phyloP scores from a whole-genome alignment of 2,888 invertebrate genomes.

The Salpingus planirostris region DNA sequence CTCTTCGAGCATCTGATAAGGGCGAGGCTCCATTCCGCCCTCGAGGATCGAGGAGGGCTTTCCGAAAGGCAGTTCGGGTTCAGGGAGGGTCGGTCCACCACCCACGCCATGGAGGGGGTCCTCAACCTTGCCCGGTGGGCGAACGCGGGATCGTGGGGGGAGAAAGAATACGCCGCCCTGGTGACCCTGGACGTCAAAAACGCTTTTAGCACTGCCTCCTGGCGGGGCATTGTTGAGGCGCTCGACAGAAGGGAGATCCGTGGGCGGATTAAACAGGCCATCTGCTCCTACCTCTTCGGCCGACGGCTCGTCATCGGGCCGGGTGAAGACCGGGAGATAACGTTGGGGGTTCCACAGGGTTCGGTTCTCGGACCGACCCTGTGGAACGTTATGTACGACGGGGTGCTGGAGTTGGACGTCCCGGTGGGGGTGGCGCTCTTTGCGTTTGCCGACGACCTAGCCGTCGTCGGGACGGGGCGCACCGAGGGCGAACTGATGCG shows the following conservation, averaged over 20 bases:
- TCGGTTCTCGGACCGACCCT: neutral
- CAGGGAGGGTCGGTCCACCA: neutral
- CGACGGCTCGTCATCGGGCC: neutral
- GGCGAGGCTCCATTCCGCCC: neutral
- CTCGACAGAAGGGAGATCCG: neutral
- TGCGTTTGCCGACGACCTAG: neutral
- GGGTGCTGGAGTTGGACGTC: neutral
- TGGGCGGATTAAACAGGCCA: neutral
- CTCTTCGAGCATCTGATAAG: neutral
- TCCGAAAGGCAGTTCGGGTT: constrained; percentile 2
- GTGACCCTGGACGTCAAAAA: constrained; percentile 1
- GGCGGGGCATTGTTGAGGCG: constrained; percentile 1
- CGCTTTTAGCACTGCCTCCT: constrained; percentile 2
- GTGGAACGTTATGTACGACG: neutral
- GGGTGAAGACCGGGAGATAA: neutral
- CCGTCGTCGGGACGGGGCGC: neutral
- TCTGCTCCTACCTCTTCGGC: neutral
- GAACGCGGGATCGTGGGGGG: neutral
- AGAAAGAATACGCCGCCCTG: neutral
- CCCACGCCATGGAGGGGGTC: neutral
- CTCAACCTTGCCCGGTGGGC: neutral
- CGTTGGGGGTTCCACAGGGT: neutral
- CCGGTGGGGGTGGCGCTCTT: neutral
- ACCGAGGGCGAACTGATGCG: neutral
- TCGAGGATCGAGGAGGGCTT: neutral